phyloP scores from a whole-genome alignment of 30 jellyfish, hydroid and myxozoan genomes.

The Turritopsis dohrnii region DNA sequence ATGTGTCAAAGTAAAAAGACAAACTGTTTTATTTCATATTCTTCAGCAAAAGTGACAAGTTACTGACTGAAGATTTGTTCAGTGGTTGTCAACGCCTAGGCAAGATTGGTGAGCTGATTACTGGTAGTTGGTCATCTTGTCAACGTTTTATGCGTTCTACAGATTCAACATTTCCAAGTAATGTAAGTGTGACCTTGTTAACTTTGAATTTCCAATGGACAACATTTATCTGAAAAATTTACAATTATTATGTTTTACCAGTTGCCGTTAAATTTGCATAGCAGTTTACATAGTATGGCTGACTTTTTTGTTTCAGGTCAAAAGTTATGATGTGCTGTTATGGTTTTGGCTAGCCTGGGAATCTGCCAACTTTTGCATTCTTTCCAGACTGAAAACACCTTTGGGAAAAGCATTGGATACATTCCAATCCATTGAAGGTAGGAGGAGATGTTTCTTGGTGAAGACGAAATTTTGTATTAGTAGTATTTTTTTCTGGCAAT shows the following conservation, averaged over 20 bases:
- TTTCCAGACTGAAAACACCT: constrained; percentile 85
- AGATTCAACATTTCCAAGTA: constrained; percentile 58
- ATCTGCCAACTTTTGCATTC: constrained; percentile 87
- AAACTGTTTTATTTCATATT: neutral
- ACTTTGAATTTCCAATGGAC: neutral
- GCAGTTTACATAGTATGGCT: too few species aligned
- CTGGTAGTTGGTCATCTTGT: constrained; percentile 37
- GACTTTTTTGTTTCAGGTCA: constrained; percentile 46
- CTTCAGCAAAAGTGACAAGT: neutral
- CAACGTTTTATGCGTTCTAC: constrained; percentile 39
- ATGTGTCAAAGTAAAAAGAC: too few species aligned
- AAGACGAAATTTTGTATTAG: neutral
- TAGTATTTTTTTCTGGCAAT: neutral
- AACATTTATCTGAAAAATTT: neutral
- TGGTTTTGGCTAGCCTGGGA: constrained; percentile 97
- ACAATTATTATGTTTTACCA: neutral
- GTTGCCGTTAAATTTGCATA: too few species aligned
- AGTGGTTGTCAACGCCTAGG: constrained; percentile 80
- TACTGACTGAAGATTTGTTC: constrained; percentile 43
- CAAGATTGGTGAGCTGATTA: constrained; percentile 40
- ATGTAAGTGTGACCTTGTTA: constrained; percentile 48
- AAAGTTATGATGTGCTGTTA: constrained; percentile 48
- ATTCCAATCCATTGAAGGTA: constrained; percentile 89
- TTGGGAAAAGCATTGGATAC: constrained; percentile 97
- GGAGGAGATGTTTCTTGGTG: neutral